Base-by-base conservation (phyloP, 2,888 invertebrate species). In the Allolobophora icterica region DNA sequence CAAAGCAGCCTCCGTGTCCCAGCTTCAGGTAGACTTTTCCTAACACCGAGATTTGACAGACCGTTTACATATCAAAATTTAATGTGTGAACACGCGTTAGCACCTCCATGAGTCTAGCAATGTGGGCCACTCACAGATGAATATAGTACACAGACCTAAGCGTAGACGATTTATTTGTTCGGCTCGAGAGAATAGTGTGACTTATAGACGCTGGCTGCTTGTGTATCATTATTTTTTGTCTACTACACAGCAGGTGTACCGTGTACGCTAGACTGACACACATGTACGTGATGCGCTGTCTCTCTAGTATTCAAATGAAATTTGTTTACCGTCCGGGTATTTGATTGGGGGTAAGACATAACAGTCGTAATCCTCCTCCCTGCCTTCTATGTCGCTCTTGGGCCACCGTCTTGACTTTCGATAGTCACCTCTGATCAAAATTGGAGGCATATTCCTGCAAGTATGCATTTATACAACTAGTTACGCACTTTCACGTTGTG, bases 391-490 rank as follows among this genome's bases (percentile, higher is more conserved):
- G n/a, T 71, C 71, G n/a, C 17, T 71, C 24, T 58, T 58, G 3
- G 58, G 24, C 24, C 58, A 58, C 24, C 24, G 2, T 71, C n/a
- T 71, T n/a, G 71, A 13, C 71, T 30, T 30, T 71, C n/a, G 0
- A 71, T n/a, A 30, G 30, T n/a, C 71, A 71, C 8, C 30, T n/a
- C 8, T n/a, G 30, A 90, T 90, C 0, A 71, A 0, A 13, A 91
- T 38, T 19, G 89, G 90, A 4, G 91, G 91, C 91, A 91, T 91
- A 40, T 90, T 42, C 52, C 91, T 91, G 42, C 45, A 89, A 89
- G 71, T n/a, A n/a, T n/a, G 71, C n/a, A n/a, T 71, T 71, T n/a
- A 71, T n/a, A 30, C 2, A 58, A 11, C 24, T 58, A 19, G 58
- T 19, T 19, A 19, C 15, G 15, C 17, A 45, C 30, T 58, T 19